Evolutionary conservation across 1,140 invertebrate species (phyloP), one percentile per base, ranked within the genome.

Genomic region (Lithobius niger): DNA sequence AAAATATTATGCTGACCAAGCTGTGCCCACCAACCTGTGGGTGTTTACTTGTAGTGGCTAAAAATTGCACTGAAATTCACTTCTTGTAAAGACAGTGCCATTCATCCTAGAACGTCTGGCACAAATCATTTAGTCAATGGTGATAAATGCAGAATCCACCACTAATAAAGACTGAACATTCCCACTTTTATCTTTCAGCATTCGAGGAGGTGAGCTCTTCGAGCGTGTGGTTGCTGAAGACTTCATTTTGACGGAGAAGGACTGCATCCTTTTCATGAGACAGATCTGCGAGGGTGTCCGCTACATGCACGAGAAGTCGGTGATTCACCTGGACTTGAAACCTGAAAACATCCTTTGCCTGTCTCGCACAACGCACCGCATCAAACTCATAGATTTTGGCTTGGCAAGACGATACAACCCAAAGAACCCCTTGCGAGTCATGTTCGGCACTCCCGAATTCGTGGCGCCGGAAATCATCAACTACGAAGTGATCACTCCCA

Each of bases 261-360:
- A 94, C 67, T 88, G 88, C 66, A 83, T 92, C 45, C 74, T 88
- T n/a, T 96, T 95, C 65, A 79, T 93, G 71, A 76, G 82, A 15
- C 91, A 96, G 72, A 93, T 95, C 26, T 91, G 87, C 66, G 82
- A 86, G 61, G 91, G 86, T 6, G 82, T 94, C 1, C 73, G 79
- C n/a, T 94, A 90, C 62, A 89, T 96, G 81, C 90, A 95, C 66
- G 68, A 75, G n/a, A 78, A 84, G 58, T 80, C 78, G 52, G 79
- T 96, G 50, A 83, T 92, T 24, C 91, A 96, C 72, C 70, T 96
- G 28, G 91, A 95, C 70, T 69, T 96, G 22, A 95, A 94, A 77
- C 90, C 90, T 0, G 90, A 96, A 69, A 95, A 96, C 64, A 91
- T 96, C 53, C 83, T 96, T 74, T 94, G 90, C 66, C 78, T 84